Base-by-base conservation (phyloP, 2,888 invertebrate species). In the Ditula angustiorana region DNA sequence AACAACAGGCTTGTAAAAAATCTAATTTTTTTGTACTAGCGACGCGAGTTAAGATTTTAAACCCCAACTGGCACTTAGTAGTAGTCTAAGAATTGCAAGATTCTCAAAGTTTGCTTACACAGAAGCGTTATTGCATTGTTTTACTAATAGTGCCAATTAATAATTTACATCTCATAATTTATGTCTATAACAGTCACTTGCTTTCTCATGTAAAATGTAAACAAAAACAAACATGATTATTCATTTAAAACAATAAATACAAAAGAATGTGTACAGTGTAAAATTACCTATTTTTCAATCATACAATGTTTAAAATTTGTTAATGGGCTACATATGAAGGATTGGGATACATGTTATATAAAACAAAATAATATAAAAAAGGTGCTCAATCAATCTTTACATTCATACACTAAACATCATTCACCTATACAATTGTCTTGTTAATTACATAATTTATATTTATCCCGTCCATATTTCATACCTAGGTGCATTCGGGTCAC, bases 21-120 rank as follows among this genome's bases (percentile, higher is more conserved):
- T 57, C 62, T 63, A 63, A 24, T 16, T 7, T 24, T 58, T 63
- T 63, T 63, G 63, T 63, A 63, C 63, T 52, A 35, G 44, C 63
- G 24, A 63, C 46, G 63, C 49, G 49, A 57, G 49, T 50, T 24
- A 19, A 19, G 16, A 50, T 59, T 35, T 23, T 19, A 5, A 41
- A 56, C 30, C 23, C 30, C 23, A 60, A 55, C 35, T 7, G 13
- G 8, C 37, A 23, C 1, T 60, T 41, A 13, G 1, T 60, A n/a
- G n/a, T n/a, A n/a, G n/a, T 37, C 16, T 28, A 26, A 8, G 41
- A 19, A 41, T 41, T 41, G 19, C 24, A 23, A 28, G 8, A 8
- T 26, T 5, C 7, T 16, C n/a, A 33, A 16, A 8, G 35, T 30
- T 30, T 19, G 30, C 30, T 50, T 50, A 30, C 50, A 1, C 30